Percentiles rank a stretch among this genome's conserved stretches.
Evolutionary conservation across 2,113 vertebrate species (phyloP).

Genomic region (Paralichthys olivaceus): DNA sequence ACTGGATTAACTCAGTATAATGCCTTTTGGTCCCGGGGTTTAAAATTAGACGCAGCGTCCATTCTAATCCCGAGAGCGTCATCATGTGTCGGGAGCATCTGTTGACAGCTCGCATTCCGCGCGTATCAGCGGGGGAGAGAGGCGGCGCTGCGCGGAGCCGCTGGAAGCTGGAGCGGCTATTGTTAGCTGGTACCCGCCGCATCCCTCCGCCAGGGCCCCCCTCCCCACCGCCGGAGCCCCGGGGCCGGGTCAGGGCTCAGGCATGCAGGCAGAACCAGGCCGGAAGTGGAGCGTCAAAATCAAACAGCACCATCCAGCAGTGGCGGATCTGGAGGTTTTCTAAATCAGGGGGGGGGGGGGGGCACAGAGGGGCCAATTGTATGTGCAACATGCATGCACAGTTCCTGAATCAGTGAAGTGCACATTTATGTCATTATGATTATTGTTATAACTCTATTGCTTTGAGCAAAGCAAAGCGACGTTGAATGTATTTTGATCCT

Average conservation of each 20-base stretch:
- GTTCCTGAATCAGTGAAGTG: too few species aligned
- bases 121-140: constrained; percentile 87
- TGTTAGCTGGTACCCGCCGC: constrained; percentile 84
- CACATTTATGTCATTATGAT: too few species aligned
- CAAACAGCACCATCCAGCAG: background rate
- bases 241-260: background rate
- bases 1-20: constrained; percentile 85
- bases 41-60: constrained; percentile 93
- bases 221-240: background rate
- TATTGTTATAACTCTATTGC: too few species aligned
- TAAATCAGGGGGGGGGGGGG: too few species aligned
- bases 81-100: constrained; percentile 93
- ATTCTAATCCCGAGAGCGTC: constrained; percentile 91
- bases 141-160: constrained; percentile 84
- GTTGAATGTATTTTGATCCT: too few species aligned
- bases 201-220: constrained; percentile 34
- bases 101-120: constrained; percentile 96
- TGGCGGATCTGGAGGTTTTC: too few species aligned
- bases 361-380: too few species aligned
- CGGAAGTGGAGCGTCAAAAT: constrained; percentile 7
- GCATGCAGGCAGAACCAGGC: background rate
- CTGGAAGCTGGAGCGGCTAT: constrained; percentile 73
- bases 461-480: too few species aligned
- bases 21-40: constrained; percentile 82
- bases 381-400: too few species aligned